A percentile compares a stretch with the other conserved stretches of the same genome.
Conservation (phyloP, 2,113 vertebrate species). For the Dicaeum eximium region DNA sequence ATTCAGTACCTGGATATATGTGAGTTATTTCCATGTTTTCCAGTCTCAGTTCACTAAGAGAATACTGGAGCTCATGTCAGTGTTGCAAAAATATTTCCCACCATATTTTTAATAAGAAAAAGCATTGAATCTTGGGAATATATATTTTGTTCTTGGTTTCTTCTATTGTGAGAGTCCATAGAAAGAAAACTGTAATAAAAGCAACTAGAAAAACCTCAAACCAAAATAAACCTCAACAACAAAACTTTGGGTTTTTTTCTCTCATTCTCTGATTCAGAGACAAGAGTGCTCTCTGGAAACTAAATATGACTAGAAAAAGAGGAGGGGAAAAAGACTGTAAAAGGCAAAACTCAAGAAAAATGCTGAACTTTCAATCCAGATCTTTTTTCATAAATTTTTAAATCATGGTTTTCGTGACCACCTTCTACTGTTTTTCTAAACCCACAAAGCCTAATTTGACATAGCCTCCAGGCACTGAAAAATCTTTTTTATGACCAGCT, state of each 20-base stretch:
- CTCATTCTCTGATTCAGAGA: background rate
- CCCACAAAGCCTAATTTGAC: background rate
- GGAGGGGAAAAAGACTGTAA: accelerated
- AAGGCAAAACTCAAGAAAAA: background rate
- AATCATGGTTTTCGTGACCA: background rate
- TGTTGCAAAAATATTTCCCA: background rate
- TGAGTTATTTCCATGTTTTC: background rate
- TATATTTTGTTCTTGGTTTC: background rate
- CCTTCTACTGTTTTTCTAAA: background rate
- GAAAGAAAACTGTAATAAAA: background rate
- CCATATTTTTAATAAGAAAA: background rate
- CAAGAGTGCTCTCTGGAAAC: background rate
- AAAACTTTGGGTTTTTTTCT: background rate
- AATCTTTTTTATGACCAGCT: background rate
- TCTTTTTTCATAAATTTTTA: background rate
- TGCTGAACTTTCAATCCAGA: background rate
- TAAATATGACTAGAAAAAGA: background rate
- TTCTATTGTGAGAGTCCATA: background rate
- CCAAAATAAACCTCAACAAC: background rate
- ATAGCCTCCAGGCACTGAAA: background rate
- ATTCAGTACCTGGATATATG: background rate
- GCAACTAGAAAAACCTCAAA: background rate
- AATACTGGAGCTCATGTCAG: background rate
- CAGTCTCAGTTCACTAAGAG: background rate
- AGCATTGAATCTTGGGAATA: background rate